Conservation (phyloP, 53 echinoderm and acorn worm species). For the Mesocentrotus franciscanus region DNA sequence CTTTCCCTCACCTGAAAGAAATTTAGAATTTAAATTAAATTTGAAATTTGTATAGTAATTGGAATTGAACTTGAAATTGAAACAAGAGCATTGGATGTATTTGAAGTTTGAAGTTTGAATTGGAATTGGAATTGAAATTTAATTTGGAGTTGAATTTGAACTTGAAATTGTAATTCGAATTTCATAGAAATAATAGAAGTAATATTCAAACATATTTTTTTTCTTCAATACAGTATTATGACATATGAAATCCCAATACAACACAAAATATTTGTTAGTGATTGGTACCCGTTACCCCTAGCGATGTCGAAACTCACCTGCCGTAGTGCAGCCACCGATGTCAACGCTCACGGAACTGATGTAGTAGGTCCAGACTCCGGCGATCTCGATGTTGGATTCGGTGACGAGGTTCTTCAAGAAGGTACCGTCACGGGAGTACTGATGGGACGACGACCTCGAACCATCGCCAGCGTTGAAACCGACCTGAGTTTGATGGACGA, state of each 20-base stretch:
- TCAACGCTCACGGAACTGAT: constrained; percentile 78
- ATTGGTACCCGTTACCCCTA: background rate
- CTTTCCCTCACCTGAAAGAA: constrained; percentile 70
- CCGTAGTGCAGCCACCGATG: constrained; percentile 73
- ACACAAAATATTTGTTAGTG: no score
- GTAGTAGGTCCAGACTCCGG: constrained; percentile 70
- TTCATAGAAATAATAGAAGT: no score
- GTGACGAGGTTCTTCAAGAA: constrained; percentile 62
- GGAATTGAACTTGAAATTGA: constrained; percentile 50
- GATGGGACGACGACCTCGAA: constrained; percentile 63
- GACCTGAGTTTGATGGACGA: constrained; percentile 62
- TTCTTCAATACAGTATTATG: no score
- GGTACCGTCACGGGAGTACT: constrained; percentile 72
- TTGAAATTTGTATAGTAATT: no score
- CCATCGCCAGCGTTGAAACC: constrained; percentile 95
- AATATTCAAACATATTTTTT: no score
- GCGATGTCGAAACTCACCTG: constrained; percentile 61
- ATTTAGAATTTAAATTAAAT: background rate
- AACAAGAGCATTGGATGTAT: constrained; percentile 85
- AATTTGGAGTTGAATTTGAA: background rate
- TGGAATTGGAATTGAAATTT: no score
- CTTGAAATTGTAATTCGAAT: background rate
- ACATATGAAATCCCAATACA: no score
- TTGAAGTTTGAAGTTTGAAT: background rate
- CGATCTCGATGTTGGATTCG: constrained; percentile 77